phyloP scores from a whole-genome alignment of 2,113 vertebrate genomes.

The Galeopterus variegatus region DNA sequence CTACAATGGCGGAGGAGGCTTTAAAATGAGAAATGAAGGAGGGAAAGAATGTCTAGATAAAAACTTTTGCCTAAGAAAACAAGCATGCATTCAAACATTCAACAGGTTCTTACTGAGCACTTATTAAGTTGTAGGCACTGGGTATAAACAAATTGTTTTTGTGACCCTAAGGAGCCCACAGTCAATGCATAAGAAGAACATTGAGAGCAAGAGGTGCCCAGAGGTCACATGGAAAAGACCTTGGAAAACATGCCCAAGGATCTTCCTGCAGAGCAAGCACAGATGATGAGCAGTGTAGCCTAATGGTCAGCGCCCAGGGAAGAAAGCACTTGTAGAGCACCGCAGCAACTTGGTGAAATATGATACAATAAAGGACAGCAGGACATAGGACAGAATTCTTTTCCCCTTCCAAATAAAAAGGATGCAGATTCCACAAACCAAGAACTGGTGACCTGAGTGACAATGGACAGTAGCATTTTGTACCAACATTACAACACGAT shows the following conservation, averaged over 20 bases:
- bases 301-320: neutral
- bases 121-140: neutral
- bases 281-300: neutral
- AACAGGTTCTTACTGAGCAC: neutral
- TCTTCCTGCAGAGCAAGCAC: neutral
- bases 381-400: neutral
- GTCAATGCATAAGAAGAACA: neutral
- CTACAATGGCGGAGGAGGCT: neutral
- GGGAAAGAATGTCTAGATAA: neutral
- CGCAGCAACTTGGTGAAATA: fast-evolving
- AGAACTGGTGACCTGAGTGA: neutral
- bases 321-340: fast-evolving
- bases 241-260: too few species aligned
- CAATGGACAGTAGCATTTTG: neutral
- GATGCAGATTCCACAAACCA: neutral
- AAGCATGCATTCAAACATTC: neutral
- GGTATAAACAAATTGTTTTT: neutral
- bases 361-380: neutral
- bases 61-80: neutral
- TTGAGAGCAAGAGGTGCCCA: fast-evolving
- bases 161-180: neutral
- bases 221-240: neutral
- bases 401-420: neutral
- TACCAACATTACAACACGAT: neutral
- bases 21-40: slow-evolving; percentile 2